Evolutionary conservation across 2,113 vertebrate genomes (phyloP).

Genomic region (Meles meles): DNA sequence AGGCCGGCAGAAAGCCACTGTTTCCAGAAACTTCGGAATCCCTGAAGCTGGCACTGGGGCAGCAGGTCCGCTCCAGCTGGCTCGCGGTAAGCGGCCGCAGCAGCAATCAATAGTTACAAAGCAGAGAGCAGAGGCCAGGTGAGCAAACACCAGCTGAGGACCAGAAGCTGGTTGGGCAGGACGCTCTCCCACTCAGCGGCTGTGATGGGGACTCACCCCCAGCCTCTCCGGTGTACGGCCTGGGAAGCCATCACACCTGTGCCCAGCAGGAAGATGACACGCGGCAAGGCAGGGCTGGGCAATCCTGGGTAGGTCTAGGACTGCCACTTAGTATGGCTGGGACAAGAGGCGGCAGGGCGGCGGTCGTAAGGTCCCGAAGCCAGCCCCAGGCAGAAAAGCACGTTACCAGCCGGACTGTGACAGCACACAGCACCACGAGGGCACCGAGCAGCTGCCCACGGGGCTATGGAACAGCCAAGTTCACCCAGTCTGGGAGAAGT

Average conservation of each 20-base stretch:
- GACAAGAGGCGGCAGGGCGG: rapidly evolving
- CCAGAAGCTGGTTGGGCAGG: neutral
- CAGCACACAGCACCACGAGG: neutral
- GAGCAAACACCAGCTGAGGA: neutral
- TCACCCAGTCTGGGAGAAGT: neutral
- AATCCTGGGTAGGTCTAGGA: neutral
- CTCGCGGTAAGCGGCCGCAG: neutral
- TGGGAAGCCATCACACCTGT: neutral
- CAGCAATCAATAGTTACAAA: neutral
- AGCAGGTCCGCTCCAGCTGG: neutral
- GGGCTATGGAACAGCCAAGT: neutral
- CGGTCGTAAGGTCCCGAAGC: neutral
- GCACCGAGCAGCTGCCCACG: neutral
- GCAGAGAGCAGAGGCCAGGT: neutral
- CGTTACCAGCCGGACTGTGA: neutral
- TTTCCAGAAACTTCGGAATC: conserved; percentile 57
- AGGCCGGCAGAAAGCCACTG: conserved; percentile 1
- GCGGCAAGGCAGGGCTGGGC: neutral
- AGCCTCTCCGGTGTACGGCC: neutral
- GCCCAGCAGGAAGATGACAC: rapidly evolving
- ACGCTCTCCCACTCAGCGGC: neutral
- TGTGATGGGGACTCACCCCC: neutral
- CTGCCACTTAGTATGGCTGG: neutral
- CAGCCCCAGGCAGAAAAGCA: neutral
- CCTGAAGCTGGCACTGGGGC: neutral